phyloP scores from a whole-genome alignment of 2,888 invertebrate genomes.

The Patella ulyssiponensis region DNA sequence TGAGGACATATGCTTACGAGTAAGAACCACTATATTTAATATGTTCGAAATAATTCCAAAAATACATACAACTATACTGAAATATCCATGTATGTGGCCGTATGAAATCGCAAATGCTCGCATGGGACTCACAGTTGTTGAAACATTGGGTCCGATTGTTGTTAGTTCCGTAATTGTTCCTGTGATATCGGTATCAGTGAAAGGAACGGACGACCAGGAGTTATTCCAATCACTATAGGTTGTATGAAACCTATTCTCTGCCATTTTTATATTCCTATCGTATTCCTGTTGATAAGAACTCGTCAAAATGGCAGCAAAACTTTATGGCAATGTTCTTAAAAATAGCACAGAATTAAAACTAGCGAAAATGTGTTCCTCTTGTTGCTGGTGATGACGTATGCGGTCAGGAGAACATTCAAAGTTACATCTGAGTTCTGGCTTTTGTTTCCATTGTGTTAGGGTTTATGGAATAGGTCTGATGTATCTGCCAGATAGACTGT shows the following conservation, averaged over 20 bases:
- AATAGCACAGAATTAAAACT: too few relatives aligned
- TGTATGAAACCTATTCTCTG: neutral
- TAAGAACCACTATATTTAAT: conserved; percentile 90
- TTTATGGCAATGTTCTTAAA: too few relatives aligned
- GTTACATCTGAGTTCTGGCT: too few relatives aligned
- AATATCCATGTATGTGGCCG: conserved; percentile 82
- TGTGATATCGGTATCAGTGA: conserved; percentile 1
- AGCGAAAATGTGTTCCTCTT: too few relatives aligned
- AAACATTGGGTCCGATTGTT: neutral
- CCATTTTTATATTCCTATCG: neutral
- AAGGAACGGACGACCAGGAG: neutral
- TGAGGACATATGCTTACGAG: conserved; percentile 88
- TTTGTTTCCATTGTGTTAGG: too few relatives aligned
- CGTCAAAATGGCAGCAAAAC: too few relatives aligned
- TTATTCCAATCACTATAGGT: neutral
- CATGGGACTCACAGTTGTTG: conserved; percentile 35
- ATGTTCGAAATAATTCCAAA: conserved; percentile 93
- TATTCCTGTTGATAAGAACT: too few relatives aligned
- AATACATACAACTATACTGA: conserved; percentile 88
- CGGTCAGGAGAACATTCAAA: too few relatives aligned
- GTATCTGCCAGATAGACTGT: too few relatives aligned
- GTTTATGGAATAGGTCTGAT: too few relatives aligned
- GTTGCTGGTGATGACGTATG: too few relatives aligned
- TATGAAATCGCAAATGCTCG: conserved; percentile 55
- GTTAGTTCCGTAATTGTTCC: conserved; percentile 14